These are phyloP conservation scores for Crocidura indochinensis DNA, from an alignment of 2,797 vertebrate species.

Conservation along the genomic window DNA sequence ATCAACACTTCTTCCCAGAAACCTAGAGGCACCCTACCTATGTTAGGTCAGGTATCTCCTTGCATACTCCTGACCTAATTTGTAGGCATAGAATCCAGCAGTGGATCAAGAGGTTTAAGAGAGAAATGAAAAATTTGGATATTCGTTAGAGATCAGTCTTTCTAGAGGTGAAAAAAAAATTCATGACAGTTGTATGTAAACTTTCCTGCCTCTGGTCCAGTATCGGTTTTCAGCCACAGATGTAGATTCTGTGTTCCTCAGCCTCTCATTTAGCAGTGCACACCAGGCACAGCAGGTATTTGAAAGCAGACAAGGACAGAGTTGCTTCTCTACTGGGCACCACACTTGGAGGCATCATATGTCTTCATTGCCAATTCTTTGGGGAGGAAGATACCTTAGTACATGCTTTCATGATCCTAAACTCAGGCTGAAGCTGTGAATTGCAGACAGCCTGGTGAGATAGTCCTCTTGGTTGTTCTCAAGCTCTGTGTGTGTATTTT, in stretches of 20 bases:
- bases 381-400: not conserved
- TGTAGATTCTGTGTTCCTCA: not conserved
- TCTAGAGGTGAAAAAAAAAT: too few species aligned
- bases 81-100: too few species aligned
- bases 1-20: too few species aligned
- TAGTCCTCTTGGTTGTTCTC: conserved; percentile 29
- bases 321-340: not conserved
- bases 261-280: not conserved
- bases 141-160: too few species aligned
- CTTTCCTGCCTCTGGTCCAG: not conserved
- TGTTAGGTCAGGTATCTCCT: too few species aligned
- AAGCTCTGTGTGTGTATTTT: not conserved
- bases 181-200: not conserved
- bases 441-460: conserved; percentile 13
- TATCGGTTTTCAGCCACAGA: not conserved
- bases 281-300: not conserved
- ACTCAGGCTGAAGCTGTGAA: not conserved
- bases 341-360: not conserved
- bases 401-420: not conserved
- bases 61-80: too few species aligned
- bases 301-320: not conserved
- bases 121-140: too few species aligned
- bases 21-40: too few species aligned
- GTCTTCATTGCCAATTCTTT: not conserved
- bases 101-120: too few species aligned